Evolutionary conservation across 2,888 invertebrate genomes (phyloP).

Genomic region (Ernsta delagoae): DNA sequence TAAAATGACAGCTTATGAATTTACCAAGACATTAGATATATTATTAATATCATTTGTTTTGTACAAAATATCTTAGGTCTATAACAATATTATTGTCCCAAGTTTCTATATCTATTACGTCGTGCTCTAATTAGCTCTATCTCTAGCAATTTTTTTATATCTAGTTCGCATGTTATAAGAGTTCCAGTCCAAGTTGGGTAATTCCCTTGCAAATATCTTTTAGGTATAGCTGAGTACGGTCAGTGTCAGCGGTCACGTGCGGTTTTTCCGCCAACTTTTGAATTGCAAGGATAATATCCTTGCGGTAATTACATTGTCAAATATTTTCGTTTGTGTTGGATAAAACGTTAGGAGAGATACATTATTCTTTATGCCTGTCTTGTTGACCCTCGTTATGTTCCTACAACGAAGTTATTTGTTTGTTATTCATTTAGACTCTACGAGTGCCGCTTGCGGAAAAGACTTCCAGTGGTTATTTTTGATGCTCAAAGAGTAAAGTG

Average conservation of each 20-base stretch:
- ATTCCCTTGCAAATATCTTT: conserved; percentile 29
- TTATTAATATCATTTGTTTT: too few species aligned
- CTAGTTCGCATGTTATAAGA: too few species aligned
- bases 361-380: conserved; percentile 68
- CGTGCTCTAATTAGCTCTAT: too few species aligned
- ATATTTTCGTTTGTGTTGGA: conserved; percentile 64
- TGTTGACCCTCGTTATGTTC: conserved; percentile 51
- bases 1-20: too few species aligned
- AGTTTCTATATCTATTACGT: too few species aligned
- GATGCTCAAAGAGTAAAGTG: not conserved
- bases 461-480: conserved; percentile 4
- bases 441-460: conserved; percentile 10
- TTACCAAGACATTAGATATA: too few species aligned
- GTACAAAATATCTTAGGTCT: too few species aligned
- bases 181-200: not conserved
- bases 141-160: too few species aligned
- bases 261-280: conserved; percentile 58
- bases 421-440: conserved; percentile 27
- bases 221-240: conserved; percentile 7
- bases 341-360: conserved; percentile 48
- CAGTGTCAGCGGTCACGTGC: conserved; percentile 58
- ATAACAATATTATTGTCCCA: too few species aligned
- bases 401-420: conserved; percentile 31
- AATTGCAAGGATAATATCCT: conserved; percentile 50
- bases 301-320: conserved; percentile 68